Base-by-base conservation (phyloP, 2,797 vertebrate genomes). In the Mus minutoides region DNA sequence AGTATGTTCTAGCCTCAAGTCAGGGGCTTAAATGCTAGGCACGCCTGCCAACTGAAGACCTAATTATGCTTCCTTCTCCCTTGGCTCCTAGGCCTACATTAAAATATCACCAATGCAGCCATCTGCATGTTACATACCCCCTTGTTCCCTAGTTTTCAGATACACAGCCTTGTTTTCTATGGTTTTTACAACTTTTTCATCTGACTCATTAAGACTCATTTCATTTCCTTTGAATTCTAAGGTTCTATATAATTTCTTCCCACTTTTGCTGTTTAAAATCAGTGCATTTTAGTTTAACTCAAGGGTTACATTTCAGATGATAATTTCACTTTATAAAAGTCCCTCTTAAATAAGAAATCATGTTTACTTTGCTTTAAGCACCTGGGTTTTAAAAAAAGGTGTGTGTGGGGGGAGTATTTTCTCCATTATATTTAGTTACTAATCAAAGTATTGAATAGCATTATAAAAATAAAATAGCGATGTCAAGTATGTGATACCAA, bases 401-500 rank as follows among this genome's bases (percentile, higher is more conserved):
- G n/a, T n/a, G 46, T 6, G 46, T 7, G 5, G 14, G 31, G 11
- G 29, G 9, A 4, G 22, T 84, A 58, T 96, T 97, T 93, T 94
- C 82, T 92, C 82, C 43, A 67, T 95, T 97, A 92, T 94, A 73
- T 94, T 92, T 97, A 97, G 94, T 96, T 95, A 96, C 75, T 89
- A 93, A 96, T 92, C 96, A 93, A 97, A 97, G 56, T 97, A 96
- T 96, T 94, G 79, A 92, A 92, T 94, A 75, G 93, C 96, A 91
- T 31, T 97, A 75, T 92, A 93, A 96, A 97, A 96, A 92, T 96
- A 96, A 94, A 97, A 95, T n/a, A 92, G 83, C 96, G 95, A 96
- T 96, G 93, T 94, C 92, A 92, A 95, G 96, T 97, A 17, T 95
- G 56, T 91, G 95, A 97, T 96, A 96, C 77, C 75, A 94, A 95